Evolutionary conservation across 2,888 invertebrate genomes (phyloP).

Genomic region (Phaonia tiefii): DNA sequence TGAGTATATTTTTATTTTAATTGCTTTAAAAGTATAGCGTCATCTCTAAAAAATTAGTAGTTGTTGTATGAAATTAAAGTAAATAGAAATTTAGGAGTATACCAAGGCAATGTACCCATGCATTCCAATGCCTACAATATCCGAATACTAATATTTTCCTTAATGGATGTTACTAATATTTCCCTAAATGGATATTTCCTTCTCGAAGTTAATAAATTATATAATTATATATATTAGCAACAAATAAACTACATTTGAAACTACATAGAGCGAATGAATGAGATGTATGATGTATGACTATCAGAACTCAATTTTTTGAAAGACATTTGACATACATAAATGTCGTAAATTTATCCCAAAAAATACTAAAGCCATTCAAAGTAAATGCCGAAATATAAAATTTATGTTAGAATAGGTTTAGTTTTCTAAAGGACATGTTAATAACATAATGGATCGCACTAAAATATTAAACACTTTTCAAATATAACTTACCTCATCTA

Average conservation of each 20-base stretch:
- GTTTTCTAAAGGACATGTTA: slow-evolving; percentile 42
- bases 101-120: too few relatives aligned
- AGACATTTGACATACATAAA: too few relatives aligned
- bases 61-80: too few relatives aligned
- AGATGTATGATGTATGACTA: not conserved
- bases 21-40: too few relatives aligned
- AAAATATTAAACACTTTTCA: slow-evolving; percentile 11
- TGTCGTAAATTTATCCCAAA: slow-evolving; percentile 21
- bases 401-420: slow-evolving; percentile 47
- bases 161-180: too few relatives aligned
- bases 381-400: slow-evolving; percentile 27
- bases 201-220: not conserved
- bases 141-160: too few relatives aligned
- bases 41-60: too few relatives aligned
- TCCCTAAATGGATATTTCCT: too few relatives aligned
- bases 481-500: slow-evolving; percentile 84
- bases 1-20: too few relatives aligned
- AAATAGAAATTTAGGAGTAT: too few relatives aligned
- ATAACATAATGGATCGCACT: slow-evolving; percentile 19
- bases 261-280: slow-evolving; percentile 4
- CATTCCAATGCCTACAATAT: too few relatives aligned
- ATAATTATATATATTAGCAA: slow-evolving; percentile 14
- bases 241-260: slow-evolving; percentile 5
- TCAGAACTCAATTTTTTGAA: slow-evolving; percentile 11
- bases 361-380: slow-evolving; percentile 71